phyloP scores from a whole-genome alignment of 2,113 vertebrate genomes.

The Excalfactoria chinensis region DNA sequence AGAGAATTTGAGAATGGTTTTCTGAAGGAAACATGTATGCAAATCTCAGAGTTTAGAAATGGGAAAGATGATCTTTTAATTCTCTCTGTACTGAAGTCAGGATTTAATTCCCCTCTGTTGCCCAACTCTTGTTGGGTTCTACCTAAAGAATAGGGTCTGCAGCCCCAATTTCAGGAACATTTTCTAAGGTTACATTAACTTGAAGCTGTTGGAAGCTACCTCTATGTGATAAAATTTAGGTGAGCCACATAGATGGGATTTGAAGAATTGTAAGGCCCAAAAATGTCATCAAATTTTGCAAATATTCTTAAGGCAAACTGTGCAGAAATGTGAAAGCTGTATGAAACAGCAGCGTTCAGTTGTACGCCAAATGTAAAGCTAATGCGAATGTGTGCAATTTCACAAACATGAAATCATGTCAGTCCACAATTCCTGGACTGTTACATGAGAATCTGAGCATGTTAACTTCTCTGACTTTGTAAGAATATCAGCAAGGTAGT shows the following conservation, averaged over 20 bases:
- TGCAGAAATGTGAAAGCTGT: background rate
- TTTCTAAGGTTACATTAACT: background rate
- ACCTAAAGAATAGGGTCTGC: background rate
- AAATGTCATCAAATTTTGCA: background rate
- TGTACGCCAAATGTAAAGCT: background rate
- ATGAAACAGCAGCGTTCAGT: background rate
- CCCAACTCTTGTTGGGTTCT: background rate
- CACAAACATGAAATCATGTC: background rate
- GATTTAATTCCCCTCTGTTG: background rate
- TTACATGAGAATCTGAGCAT: background rate
- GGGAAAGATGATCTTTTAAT: rapidly evolving
- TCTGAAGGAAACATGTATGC: background rate
- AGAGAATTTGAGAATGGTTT: background rate
- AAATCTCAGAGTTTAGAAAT: background rate
- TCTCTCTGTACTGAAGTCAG: background rate
- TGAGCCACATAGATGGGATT: background rate
- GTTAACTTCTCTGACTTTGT: background rate
- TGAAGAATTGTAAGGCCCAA: background rate
- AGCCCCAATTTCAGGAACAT: background rate
- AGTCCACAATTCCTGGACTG: background rate
- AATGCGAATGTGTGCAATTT: background rate
- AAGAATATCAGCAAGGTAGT: background rate
- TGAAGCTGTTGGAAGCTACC: background rate
- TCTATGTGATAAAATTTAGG: background rate
- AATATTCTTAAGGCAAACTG: background rate